Conservation (phyloP, 2,797 vertebrate species). For the Cynodonichthys magdalenae region DNA sequence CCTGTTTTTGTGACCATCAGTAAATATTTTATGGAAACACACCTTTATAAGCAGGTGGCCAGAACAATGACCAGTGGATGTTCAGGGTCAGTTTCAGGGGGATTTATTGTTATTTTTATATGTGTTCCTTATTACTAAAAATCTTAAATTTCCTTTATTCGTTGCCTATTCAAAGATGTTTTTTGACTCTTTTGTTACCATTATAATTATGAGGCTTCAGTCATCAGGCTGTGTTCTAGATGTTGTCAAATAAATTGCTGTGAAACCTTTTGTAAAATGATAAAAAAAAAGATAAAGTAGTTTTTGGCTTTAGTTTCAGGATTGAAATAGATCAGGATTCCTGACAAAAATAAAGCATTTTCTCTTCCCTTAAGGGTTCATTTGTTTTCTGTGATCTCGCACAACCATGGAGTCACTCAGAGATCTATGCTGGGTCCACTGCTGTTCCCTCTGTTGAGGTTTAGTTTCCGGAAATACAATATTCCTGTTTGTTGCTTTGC, state of each 20-base stretch:
- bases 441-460: neutral
- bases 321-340: too few species aligned
- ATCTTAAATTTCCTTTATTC: neutral
- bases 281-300: too few species aligned
- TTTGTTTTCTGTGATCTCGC: neutral
- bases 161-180: too few species aligned
- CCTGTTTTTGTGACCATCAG: neutral
- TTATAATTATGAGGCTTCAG: too few species aligned
- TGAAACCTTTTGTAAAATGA: too few species aligned
- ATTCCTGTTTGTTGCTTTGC: neutral
- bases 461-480: neutral
- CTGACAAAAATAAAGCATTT: too few species aligned
- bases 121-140: neutral
- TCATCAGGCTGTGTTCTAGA: too few species aligned
- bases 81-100: conserved; percentile 64
- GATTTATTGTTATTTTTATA: neutral
- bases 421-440: neutral
- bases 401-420: neutral
- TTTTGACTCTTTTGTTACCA: too few species aligned
- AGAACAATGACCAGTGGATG: conserved; percentile 52
- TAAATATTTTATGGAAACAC: neutral
- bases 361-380: too few species aligned
- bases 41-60: neutral
- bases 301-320: too few species aligned
- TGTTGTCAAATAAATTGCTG: too few species aligned